Conservation (phyloP, 30 jellyfish, hydroid and myxozoan species). For the Chironex yamaguchii region DNA sequence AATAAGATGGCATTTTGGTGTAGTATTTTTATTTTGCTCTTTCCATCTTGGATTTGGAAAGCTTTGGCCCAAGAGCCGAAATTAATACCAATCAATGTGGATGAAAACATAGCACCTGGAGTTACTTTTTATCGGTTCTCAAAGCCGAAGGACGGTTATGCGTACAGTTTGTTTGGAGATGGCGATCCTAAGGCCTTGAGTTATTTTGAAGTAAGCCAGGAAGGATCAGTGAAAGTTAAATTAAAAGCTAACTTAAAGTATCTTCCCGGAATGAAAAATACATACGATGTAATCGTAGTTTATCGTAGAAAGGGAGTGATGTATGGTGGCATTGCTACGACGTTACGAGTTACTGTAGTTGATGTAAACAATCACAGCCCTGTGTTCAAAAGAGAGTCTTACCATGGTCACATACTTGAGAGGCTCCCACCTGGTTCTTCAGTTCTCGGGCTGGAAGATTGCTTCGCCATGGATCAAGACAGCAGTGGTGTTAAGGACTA, state of each 20-base stretch:
- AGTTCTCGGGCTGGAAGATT: constrained; percentile 90
- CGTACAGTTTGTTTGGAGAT: constrained; percentile 35
- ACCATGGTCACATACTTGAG: constrained; percentile 81
- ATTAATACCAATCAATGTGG: constrained; percentile 6
- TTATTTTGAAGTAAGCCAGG: constrained; percentile 46
- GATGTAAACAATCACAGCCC: constrained; percentile 91
- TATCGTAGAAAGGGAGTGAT: constrained; percentile 64
- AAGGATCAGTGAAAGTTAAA: constrained; percentile 73
- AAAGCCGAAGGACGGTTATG: constrained; percentile 62
- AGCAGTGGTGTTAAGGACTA: constrained; percentile 75
- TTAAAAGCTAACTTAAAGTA: constrained; percentile 47
- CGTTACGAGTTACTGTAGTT: constrained; percentile 49
- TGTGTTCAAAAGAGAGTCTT: constrained; percentile 68
- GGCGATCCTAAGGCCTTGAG: constrained; percentile 58
- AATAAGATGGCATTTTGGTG: not conserved
- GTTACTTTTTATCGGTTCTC: constrained; percentile 38
- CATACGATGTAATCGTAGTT: constrained; percentile 61
- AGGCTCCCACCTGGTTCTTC: constrained; percentile 87
- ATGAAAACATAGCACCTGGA: constrained; percentile 69
- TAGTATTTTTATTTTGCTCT: not conserved
- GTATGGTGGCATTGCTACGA: constrained; percentile 79
- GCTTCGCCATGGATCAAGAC: constrained; percentile 95
- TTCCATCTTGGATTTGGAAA: not conserved
- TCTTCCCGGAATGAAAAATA: constrained; percentile 71
- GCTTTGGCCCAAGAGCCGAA: not conserved